These are phyloP conservation scores for Xenopus petersii DNA, from an alignment of 2,797 vertebrate genomes.

Conservation along the genomic window DNA sequence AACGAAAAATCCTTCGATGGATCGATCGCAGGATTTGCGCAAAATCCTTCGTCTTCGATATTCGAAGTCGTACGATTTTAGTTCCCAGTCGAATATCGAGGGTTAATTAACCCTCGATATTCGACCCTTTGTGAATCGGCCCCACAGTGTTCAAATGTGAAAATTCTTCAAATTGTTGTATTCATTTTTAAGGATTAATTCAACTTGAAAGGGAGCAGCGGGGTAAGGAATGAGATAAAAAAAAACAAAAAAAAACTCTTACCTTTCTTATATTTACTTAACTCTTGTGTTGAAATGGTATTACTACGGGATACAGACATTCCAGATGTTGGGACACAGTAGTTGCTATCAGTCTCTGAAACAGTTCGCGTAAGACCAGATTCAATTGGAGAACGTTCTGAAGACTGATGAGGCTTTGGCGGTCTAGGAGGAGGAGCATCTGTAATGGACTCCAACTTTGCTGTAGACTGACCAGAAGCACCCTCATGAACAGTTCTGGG, in stretches of 20 bases:
- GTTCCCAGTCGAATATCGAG: too few relatives aligned
- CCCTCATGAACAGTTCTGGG: constrained; percentile 82
- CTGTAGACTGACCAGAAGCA: constrained; percentile 62
- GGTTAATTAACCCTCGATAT: too few relatives aligned
- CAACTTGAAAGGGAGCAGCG: too few relatives aligned
- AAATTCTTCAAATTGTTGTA: too few relatives aligned
- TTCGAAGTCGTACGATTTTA: too few relatives aligned
- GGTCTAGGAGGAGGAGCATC: constrained; percentile 89
- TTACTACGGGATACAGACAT: constrained; percentile 82
- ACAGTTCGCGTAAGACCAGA: constrained; percentile 75
- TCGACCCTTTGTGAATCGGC: too few relatives aligned
- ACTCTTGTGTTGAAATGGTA: constrained; percentile 86
- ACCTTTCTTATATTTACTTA: constrained; percentile 88
- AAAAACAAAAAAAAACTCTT: constrained; percentile 44
- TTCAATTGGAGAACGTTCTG: constrained; percentile 88
- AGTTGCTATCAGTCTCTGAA: constrained; percentile 87
- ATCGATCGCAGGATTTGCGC: too few relatives aligned
- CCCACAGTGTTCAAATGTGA: too few relatives aligned
- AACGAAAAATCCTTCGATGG: too few relatives aligned
- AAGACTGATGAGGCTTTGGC: constrained; percentile 81
- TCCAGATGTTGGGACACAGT: constrained; percentile 79
- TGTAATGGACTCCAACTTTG: constrained; percentile 75
- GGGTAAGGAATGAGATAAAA: too few relatives aligned
- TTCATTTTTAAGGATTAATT: too few relatives aligned
- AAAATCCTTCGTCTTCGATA: too few relatives aligned